These are phyloP conservation scores for Bradypus variegatus DNA, from an alignment of 2,797 vertebrate genomes.

Conservation along the genomic window DNA sequence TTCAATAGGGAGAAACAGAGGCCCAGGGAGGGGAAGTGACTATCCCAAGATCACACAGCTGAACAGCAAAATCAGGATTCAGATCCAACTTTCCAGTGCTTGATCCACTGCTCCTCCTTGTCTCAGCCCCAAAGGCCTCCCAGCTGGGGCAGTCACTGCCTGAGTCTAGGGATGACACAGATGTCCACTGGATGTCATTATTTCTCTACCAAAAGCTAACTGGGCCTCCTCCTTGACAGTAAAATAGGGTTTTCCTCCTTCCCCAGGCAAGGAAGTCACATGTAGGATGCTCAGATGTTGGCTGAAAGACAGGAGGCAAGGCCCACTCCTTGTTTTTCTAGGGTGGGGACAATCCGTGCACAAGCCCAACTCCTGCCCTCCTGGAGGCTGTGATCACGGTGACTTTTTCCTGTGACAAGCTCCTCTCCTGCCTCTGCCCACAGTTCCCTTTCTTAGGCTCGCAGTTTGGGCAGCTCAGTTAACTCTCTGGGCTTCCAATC, in stretches of 20 bases:
- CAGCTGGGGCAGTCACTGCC: background rate
- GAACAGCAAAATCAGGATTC: background rate
- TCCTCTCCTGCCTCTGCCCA: background rate
- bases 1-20: background rate
- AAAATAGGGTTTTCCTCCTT: conserved; percentile 38
- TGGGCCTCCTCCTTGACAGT: conserved; percentile 49
- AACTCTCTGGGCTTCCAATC: background rate
- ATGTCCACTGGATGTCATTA: conserved; percentile 75
- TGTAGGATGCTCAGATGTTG: conserved; percentile 63
- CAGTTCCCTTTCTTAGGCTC: background rate
- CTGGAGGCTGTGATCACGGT: background rate
- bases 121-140: background rate
- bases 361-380: background rate
- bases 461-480: background rate
- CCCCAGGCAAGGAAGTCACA: conserved; percentile 13
- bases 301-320: conserved; percentile 52
- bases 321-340: conserved; percentile 55
- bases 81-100: background rate
- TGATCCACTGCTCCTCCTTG: background rate
- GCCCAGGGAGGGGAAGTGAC: background rate
- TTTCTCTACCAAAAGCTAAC: conserved; percentile 69
- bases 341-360: conserved; percentile 45
- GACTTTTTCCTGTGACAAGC: background rate
- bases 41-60: background rate
- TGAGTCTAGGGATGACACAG: conserved; percentile 58